A percentile compares a stretch with the other conserved stretches of the same genome.
These are phyloP conservation scores for Sebastes variabilis DNA, from an alignment of 2,797 vertebrate genomes.

Conservation along the genomic window DNA sequence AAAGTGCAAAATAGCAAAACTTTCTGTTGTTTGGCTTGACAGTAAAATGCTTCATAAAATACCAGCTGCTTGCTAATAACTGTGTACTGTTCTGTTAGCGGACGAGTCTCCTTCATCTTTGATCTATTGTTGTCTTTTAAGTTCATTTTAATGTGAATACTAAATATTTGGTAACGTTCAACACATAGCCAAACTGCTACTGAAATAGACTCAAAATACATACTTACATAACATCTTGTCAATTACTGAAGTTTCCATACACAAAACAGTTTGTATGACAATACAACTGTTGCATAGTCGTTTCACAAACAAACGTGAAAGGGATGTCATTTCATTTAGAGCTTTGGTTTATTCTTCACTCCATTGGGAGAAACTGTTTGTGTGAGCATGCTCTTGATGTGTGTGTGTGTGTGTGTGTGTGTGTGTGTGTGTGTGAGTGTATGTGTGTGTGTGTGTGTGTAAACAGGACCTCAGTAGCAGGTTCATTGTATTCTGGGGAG, in stretches of 20 bases:
- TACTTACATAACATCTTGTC: background rate
- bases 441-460: background rate
- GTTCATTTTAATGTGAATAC: background rate
- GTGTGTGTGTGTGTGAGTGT: background rate
- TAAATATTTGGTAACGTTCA: background rate
- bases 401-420: background rate
- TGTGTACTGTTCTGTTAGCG: background rate
- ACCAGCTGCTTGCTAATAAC: background rate
- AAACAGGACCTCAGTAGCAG: constrained; percentile 17
- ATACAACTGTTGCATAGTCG: background rate
- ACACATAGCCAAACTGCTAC: background rate
- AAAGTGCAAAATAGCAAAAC: constrained; percentile 35
- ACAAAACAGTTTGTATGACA: constrained; percentile 6
- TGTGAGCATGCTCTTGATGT: background rate
- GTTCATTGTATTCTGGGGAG: constrained; percentile 22
- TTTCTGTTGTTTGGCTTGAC: constrained; percentile 28
- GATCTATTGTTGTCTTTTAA: background rate
- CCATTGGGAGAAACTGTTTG: background rate
- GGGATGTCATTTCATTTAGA: background rate
- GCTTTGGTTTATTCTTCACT: constrained; percentile 2
- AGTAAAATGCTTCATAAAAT: constrained; percentile 25
- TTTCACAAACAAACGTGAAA: background rate
- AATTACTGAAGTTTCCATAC: background rate
- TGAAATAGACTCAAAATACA: constrained; percentile 2
- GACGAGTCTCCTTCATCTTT: background rate